Evolutionary conservation across 1,140 invertebrate genomes (phyloP), one percentile per base, ranked within the genome.

Genomic region (Nomia melanderi): DNA sequence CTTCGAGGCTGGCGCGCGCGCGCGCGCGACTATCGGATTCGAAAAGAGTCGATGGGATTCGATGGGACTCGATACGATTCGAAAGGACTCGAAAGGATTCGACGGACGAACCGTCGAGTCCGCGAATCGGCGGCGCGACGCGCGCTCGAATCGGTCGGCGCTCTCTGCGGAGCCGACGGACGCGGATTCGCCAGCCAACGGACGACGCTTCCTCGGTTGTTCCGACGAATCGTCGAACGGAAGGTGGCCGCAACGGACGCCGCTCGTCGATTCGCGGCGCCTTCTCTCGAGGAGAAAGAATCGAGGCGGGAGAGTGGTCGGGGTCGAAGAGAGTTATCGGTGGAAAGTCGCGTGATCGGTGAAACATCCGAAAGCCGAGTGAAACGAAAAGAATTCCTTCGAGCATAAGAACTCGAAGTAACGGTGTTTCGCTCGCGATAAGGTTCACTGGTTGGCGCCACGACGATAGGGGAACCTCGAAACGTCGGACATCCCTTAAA

Each of bases 401-500:
- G 77, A 79, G 83, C 20, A 44, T 17, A 12, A 33, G 12, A 62
- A 56, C 20, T 39, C 33, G 33, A 78, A 81, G 80, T 88, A 88
- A 88, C 86, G 86, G 87, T 85, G 78, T 67, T 64, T 73, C 31
- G 36, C 39, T 39, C 29, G 82, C 86, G 87, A 88, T 88, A 88
- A 88, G 83, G 82, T 71, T 74, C 77, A 86, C 82, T 81, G 81
- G 79, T 86, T 86, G 86, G 86, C 86, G 86, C 88, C 86, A 83
- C 84, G 70, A 57, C 80, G 83, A 82, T 84, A 83, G 36, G 41
- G 44, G 36, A 75, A 65, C 63, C 5, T 17, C n/a, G n/a, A n/a
- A n/a, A 44, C 33, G 71, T 62, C 64, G n/a, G 27, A 14, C 66
- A 74, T 75, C 77, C 71, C 71, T 36, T 54, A 64, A 79, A 81